Conservation (phyloP, 2,888 invertebrate genomes). For the Heteromyza rotundicornis region DNA sequence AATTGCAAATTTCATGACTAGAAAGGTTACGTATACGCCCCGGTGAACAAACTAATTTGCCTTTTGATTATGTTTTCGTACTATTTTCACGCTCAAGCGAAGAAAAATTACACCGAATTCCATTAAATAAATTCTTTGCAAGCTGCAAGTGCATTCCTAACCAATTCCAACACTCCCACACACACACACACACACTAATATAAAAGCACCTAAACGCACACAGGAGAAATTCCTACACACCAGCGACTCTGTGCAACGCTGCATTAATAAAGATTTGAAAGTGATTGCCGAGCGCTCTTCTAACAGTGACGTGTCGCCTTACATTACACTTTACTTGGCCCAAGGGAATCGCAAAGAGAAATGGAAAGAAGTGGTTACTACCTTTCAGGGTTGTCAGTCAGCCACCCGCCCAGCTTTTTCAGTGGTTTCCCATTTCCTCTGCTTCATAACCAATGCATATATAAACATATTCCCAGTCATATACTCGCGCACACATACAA, state of each 20-base stretch:
- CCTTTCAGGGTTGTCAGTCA: too few species aligned
- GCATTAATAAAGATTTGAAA: conserved; percentile 1
- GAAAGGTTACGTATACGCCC: neutral
- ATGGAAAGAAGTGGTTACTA: too few species aligned
- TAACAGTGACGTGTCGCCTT: neutral
- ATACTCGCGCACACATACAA: too few species aligned
- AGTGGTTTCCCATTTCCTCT: too few species aligned
- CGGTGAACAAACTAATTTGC: neutral
- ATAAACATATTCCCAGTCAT: too few species aligned
- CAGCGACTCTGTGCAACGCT: too few species aligned
- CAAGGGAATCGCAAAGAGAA: too few species aligned
- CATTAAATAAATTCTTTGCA: neutral
- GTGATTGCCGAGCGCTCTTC: neutral
- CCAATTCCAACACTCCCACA: neutral
- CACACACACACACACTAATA: neutral
- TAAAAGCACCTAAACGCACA: too few species aligned
- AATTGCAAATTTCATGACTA: too few species aligned
- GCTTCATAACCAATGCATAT: too few species aligned
- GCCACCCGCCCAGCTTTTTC: too few species aligned
- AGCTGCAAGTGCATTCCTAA: neutral
- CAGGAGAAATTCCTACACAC: too few species aligned
- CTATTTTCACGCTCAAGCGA: neutral
- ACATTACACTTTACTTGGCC: neutral
- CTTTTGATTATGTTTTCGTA: neutral
- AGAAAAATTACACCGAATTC: neutral